Base-by-base conservation (phyloP, 2,888 invertebrate species). In the Mechanitis mazaeus region DNA sequence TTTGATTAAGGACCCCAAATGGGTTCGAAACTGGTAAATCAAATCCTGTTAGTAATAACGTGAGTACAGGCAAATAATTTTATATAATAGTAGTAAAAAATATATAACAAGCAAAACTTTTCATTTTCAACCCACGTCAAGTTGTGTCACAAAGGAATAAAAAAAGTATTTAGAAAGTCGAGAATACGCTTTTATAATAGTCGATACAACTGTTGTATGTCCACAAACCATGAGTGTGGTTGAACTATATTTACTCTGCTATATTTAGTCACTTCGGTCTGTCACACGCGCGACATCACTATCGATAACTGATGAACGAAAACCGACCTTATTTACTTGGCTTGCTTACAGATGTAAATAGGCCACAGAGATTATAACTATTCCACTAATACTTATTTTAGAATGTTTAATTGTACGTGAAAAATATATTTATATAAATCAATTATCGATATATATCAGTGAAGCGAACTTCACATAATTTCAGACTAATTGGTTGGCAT, bases 231-330 rank as follows among this genome's bases (percentile, higher is more conserved):
- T 76, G 78, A 79, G 83, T 78, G 77, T 77, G 76, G 50, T 31
- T 50, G 70, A 74, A 83, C 87, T 86, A 81, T 81, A 83, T 81
- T 84, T 82, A 47, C 71, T 72, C 67, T 64, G 72, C 84, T 88
- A 88, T 83, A 84, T 87, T 83, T 85, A 81, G 69, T 56, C 64
- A 28, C 31, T 53, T 75, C 73, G 72, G 76, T 77, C 77, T 87
- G 88, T 86, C 85, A 84, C 86, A 80, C 77, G 75, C 74, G 81
- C 82, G 85, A 85, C 86, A 84, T 82, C 83, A 77, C 72, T 58
- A 63, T 59, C 65, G 62, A 67, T 66, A 61, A 9, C 45, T 58
- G 67, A 31, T 64, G 61, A 35, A 61, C 65, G 64, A 71, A 70
- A 65, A 53, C 33, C 69, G 57, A 66, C 68, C 67, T 50, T 70